Base-by-base conservation (phyloP, 2,797 vertebrate species). In the Molossus alvarezi region DNA sequence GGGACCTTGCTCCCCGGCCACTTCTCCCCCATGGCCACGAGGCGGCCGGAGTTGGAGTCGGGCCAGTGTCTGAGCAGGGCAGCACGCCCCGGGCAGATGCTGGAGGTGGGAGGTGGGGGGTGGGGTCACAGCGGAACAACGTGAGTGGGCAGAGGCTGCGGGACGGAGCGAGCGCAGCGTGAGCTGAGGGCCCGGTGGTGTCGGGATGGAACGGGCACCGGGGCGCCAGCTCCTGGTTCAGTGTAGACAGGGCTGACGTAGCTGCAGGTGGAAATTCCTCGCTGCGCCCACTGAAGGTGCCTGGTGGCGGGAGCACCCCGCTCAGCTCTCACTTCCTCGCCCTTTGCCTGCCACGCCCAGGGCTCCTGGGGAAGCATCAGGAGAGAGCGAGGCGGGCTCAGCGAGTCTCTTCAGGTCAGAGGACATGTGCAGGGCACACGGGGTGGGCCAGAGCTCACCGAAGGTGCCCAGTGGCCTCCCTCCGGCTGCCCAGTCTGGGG, bases 251-350 rank as follows among this genome's bases (percentile, higher is more conserved):
- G 7, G 1, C 12, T 33, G 76, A 51, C 7, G 8, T 23, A 21
- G 11, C 18, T 8, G 20, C 18, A 12, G 33, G 14, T 4, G 20
- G 64, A 8, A 13, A 20, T 8, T n/a, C 27, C 58, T 58, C 1
- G 0, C 21, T 55, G 20, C 15, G 41, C 60, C 18, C 89, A 3
- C 29, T 0, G 60, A 33, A 10, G 37, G 25, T 21, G 9, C 13
- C 25, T 9, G 9, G 6, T 2, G 51, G 76, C 2, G 18, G 45
- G 1, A 7, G 29, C 23, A 8, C 3, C 0, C 20, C 0, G 1
- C 20, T 65, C n/a, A 25, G 58, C 3, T 5, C 27, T 7, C 5
- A 53, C 62, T 72, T 72, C 48, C 17, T 3, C 48, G 71, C 15
- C 55, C 0, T 0, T 37, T 73, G 48, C n/a, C 14, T 13, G 0